phyloP scores from a whole-genome alignment of 2,113 vertebrate species.

The Struthio camelus region DNA sequence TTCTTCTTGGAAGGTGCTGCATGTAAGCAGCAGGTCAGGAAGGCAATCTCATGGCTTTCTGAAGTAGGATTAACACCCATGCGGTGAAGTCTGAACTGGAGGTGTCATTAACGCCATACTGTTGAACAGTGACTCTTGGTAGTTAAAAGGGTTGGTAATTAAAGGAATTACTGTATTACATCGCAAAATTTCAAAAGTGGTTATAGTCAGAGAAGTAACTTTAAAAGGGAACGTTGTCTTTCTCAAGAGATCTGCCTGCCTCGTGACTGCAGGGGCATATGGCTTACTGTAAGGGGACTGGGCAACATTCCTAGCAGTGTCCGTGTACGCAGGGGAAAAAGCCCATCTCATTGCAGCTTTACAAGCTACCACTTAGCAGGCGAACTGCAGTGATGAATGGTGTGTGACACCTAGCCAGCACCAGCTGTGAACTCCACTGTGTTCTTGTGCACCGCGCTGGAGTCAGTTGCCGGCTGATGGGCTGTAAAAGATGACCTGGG shows the following conservation, averaged over 20 bases:
- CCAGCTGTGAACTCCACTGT: rapidly evolving
- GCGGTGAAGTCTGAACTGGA: neutral
- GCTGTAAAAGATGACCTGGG: neutral
- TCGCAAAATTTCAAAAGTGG: neutral
- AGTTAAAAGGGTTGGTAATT: neutral
- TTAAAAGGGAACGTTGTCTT: neutral
- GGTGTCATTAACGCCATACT: rapidly evolving
- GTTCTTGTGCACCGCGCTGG: no score
- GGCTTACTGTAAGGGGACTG: neutral
- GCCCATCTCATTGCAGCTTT: neutral
- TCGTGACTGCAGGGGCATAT: rapidly evolving
- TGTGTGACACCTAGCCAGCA: neutral
- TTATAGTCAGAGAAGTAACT: neutral
- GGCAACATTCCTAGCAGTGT: neutral
- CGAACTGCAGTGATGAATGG: neutral
- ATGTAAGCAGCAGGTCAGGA: neutral
- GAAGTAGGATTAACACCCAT: neutral
- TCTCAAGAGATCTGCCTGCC: neutral
- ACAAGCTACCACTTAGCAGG: neutral
- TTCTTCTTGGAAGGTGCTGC: neutral
- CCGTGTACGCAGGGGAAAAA: neutral
- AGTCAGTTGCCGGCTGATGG: neutral
- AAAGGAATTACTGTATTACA: neutral
- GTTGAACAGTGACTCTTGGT: neutral
- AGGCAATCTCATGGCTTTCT: neutral